Evolutionary conservation across 2,888 invertebrate species (phyloP).

Genomic region (Spodoptera picta): DNA sequence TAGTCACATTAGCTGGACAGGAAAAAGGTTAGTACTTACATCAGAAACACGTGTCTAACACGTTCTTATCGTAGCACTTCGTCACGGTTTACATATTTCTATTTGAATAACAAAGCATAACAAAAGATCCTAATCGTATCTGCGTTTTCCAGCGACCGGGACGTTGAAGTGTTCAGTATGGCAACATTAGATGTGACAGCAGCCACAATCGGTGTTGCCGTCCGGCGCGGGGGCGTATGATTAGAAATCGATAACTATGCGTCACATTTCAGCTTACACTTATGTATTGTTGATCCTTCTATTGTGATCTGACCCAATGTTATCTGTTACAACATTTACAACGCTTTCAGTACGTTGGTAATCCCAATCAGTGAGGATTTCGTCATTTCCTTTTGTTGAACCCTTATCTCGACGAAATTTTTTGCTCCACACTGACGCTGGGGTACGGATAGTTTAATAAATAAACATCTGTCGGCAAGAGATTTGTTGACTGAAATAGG

Average conservation of each 20-base stretch:
- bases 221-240: constrained; percentile 76
- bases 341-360: constrained; percentile 75
- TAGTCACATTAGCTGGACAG: constrained; percentile 8
- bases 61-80: constrained; percentile 21
- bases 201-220: constrained; percentile 50
- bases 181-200: constrained; percentile 56
- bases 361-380: constrained; percentile 83
- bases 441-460: constrained; percentile 59
- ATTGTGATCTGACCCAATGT: constrained; percentile 74
- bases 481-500: constrained; percentile 56
- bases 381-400: constrained; percentile 64
- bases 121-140: constrained; percentile 53
- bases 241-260: constrained; percentile 85
- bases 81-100: constrained; percentile 35
- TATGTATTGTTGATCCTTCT: constrained; percentile 74
- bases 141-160: constrained; percentile 43
- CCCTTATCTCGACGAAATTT: constrained; percentile 66
- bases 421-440: constrained; percentile 60
- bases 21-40: constrained; percentile 1
- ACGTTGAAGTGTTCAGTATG: constrained; percentile 53
- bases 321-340: constrained; percentile 72
- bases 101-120: constrained; percentile 50
- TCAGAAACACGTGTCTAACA: constrained; percentile 5
- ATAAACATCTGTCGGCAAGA: constrained; percentile 64
- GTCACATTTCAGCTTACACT: constrained; percentile 77